phyloP scores from a whole-genome alignment of 2,113 vertebrate species.

The Bambusicola thoracicus region DNA sequence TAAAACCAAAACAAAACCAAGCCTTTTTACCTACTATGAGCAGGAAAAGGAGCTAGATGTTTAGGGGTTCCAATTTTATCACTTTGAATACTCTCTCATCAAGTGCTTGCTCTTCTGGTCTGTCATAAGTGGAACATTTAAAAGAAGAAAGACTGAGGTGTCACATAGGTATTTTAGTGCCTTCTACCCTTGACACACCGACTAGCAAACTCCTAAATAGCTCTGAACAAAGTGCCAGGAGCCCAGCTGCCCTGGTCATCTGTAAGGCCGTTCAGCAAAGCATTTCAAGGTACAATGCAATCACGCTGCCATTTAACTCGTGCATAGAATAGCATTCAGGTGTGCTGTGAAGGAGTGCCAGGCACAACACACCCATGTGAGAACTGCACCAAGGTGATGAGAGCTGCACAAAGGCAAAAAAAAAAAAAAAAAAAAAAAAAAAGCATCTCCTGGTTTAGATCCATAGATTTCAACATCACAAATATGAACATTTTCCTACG shows the following conservation, averaged over 20 bases:
- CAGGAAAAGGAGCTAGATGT: background rate
- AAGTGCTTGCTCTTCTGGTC: rapidly evolving
- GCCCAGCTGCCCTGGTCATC: conserved; percentile 38
- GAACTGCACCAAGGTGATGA: conserved; percentile 13
- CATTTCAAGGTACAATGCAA: background rate
- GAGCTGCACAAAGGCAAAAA: conserved; percentile 11
- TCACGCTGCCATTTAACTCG: background rate
- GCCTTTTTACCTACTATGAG: background rate
- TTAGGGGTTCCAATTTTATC: background rate
- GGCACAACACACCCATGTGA: conserved; percentile 36
- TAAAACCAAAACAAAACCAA: background rate
- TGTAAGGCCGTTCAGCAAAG: conserved; percentile 13
- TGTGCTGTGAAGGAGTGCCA: conserved; percentile 20
- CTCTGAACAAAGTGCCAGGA: conserved; percentile 34
- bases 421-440: background rate
- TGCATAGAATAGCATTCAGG: conserved; percentile 13
- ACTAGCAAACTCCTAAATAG: conserved; percentile 8
- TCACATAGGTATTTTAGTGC: background rate
- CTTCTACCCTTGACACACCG: conserved; percentile 22
- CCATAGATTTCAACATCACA: conserved; percentile 28
- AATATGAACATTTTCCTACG: conserved; percentile 16
- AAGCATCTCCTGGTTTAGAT: background rate
- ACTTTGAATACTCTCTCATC: background rate
- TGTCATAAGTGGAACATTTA: rapidly evolving
- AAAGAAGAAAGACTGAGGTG: background rate